Evolutionary conservation across 2,113 vertebrate genomes (phyloP), one percentile per base, ranked within the genome.

Genomic region (Alaudala cheleensis): DNA sequence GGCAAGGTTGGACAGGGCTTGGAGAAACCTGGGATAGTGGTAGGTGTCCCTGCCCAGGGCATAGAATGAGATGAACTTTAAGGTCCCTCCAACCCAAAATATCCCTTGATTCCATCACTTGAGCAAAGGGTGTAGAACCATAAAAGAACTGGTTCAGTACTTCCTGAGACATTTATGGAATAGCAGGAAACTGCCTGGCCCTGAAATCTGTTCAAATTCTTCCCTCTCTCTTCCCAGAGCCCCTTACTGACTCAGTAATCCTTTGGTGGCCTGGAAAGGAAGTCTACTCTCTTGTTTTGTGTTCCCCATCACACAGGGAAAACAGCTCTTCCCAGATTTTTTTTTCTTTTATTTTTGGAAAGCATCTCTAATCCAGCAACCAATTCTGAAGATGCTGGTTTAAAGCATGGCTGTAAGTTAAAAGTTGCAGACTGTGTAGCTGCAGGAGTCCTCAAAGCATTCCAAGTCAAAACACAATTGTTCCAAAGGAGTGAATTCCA

Each of bases 401-500:
- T 64, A 61, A 45, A 79, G 50, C 14, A 3, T 4, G 9, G 26
- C n/a, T 66, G 2, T 37, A 64, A 83, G 45, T 56, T 57, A 61
- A 74, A 74, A 51, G 19, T 76, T 86, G 7, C 66, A 58, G 51
- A 7, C 50, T 67, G 51, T 28, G 45, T 39, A 87, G 62, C 94
- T 94, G 76, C 93, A 92, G 88, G 90, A 88, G 29, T 44, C 64
- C 80, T 95, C 64, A 4, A 60, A 62, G 26, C 14, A 65, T 96
- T 78, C 88, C 80, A 90, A 92, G 79, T 24, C 33, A 50, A 90
- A 95, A 77, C 54, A 76, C 66, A 81, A 58, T 62, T 77, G 34
- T 61, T 93, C 64, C 3, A 0, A 83, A 70, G 58, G 58, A 93
- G 70, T 12, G 8, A 86, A 86, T 93, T 85, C 92, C 94, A 78